Percentiles rank a stretch among this genome's conserved stretches.
Conservation (phyloP, 2,797 vertebrate species). For the Cetoscarus ocellatus region DNA sequence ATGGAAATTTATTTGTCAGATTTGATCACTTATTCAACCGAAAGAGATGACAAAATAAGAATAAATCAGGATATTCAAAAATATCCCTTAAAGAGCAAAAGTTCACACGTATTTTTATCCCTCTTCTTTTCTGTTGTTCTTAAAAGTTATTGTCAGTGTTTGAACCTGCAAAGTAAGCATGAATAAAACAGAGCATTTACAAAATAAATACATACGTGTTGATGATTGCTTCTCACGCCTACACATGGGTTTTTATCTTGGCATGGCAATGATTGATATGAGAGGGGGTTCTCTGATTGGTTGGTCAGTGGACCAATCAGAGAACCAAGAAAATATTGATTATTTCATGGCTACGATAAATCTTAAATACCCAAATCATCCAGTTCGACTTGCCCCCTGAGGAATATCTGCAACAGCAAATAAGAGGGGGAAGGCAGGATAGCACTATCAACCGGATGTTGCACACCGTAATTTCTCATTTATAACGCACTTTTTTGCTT, state of each 20-base stretch:
- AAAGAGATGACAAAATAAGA: constrained; percentile 10
- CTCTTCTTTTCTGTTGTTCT: background rate
- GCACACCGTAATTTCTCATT: too few species aligned
- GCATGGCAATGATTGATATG: too few species aligned
- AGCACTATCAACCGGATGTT: too few species aligned
- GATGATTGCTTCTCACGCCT: constrained; percentile 1
- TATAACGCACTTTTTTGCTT: too few species aligned
- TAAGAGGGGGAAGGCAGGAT: too few species aligned
- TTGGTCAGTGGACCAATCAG: too few species aligned
- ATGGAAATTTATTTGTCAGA: constrained; percentile 22
- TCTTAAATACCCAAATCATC: too few species aligned
- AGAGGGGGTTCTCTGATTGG: too few species aligned
- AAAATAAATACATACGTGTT: background rate
- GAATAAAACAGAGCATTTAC: background rate
- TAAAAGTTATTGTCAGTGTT: background rate
- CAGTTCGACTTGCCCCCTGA: too few species aligned
- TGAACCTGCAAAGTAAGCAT: background rate
- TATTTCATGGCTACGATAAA: too few species aligned
- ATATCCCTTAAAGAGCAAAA: background rate
- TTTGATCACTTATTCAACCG: constrained; percentile 1
- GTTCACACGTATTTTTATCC: background rate
- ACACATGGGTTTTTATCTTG: background rate
- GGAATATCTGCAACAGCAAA: too few species aligned
- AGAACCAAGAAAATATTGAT: too few species aligned
- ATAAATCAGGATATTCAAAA: background rate